phyloP scores from a whole-genome alignment of 1,140 invertebrate genomes.

The Trypoxylus dichotomus region DNA sequence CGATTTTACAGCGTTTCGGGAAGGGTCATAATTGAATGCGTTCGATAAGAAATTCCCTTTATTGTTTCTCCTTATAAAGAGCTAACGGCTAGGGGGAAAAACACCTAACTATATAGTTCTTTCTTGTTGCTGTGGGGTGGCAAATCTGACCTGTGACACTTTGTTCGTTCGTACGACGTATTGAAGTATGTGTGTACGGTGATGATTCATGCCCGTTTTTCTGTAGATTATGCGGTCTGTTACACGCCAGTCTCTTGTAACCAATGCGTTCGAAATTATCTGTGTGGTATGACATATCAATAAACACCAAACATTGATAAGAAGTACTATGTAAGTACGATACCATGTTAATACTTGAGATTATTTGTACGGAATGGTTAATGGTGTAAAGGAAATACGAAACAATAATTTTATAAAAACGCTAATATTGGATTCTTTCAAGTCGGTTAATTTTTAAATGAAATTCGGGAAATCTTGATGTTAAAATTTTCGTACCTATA shows the following conservation, averaged over 20 bases:
- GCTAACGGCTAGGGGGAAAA: background rate
- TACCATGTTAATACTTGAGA: no score
- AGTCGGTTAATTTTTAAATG: no score
- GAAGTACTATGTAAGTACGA: background rate
- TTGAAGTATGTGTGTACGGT: background rate
- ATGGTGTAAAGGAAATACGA: no score
- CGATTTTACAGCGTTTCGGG: no score
- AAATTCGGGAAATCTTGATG: no score
- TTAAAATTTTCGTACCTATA: no score
- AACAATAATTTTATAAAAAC: no score
- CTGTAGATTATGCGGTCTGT: background rate
- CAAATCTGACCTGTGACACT: constrained; percentile 2
- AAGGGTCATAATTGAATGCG: background rate
- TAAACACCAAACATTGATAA: background rate
- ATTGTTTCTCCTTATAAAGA: background rate
- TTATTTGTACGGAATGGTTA: no score
- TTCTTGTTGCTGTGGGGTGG: background rate
- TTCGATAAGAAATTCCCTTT: background rate
- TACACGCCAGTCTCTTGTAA: background rate
- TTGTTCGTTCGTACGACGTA: background rate
- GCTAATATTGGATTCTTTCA: no score
- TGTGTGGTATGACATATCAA: background rate
- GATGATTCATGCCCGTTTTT: background rate
- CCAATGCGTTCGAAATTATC: background rate
- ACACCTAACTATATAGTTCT: background rate